Percentiles rank a stretch among this genome's conserved stretches.
These are phyloP conservation scores for Theropithecus gelada DNA, from an alignment of 2,113 vertebrate species.

Conservation along the genomic window DNA sequence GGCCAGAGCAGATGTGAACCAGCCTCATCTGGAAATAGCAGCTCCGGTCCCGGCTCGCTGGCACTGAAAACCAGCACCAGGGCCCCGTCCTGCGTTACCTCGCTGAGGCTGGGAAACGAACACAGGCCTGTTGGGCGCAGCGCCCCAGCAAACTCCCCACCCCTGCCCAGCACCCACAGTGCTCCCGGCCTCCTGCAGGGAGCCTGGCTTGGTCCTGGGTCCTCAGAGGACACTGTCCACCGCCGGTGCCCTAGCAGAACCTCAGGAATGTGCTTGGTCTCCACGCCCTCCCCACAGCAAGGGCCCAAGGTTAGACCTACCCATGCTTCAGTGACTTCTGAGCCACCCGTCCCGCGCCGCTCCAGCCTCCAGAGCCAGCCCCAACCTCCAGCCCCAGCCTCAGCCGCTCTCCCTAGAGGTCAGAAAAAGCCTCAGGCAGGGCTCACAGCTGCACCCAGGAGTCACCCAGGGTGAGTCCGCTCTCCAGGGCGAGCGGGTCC, in stretches of 20 bases:
- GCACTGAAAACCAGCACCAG: accelerated
- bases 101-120: accelerated
- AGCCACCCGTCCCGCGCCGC: accelerated
- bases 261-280: background rate
- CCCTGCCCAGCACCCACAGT: background rate
- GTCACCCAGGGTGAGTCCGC: background rate
- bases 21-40: background rate
- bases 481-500: accelerated
- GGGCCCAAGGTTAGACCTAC: accelerated
- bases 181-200: accelerated
- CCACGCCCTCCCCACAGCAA: background rate
- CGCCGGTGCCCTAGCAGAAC: accelerated
- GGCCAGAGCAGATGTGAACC: accelerated
- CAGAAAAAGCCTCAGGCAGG: accelerated
- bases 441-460: accelerated
- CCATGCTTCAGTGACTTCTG: no score
- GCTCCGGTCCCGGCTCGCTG: accelerated
- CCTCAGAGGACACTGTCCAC: background rate
- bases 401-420: background rate
- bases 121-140: background rate
- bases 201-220: no score
- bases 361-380: accelerated
- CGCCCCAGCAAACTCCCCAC: background rate
- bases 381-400: background rate
- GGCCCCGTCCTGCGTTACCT: no score